These are phyloP conservation scores for Agrotis segetum DNA, from an alignment of 2,888 invertebrate genomes.

Conservation along the genomic window DNA sequence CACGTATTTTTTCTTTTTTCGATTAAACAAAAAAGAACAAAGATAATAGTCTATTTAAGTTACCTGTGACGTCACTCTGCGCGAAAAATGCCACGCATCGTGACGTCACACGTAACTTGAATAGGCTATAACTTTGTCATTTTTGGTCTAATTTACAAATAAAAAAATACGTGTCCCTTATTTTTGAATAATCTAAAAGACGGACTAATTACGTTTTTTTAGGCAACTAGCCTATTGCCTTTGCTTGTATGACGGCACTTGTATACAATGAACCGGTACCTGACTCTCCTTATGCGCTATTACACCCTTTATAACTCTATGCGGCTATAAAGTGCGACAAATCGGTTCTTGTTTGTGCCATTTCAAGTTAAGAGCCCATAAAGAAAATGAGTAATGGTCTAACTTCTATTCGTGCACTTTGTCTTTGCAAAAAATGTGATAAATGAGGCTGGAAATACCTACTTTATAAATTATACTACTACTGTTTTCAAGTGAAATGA, in stretches of 20 bases:
- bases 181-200: no score
- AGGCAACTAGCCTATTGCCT: no score
- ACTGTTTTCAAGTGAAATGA: neutral
- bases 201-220: no score
- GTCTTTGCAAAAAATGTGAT: slow-evolving; percentile 9
- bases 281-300: slow-evolving; percentile 49
- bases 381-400: slow-evolving; percentile 42
- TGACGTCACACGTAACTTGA: no score
- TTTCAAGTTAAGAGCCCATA: slow-evolving; percentile 38
- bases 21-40: no score
- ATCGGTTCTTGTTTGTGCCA: slow-evolving; percentile 47
- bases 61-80: no score
- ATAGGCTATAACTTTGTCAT: no score
- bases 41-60: no score
- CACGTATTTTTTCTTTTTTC: no score
- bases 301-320: slow-evolving; percentile 44
- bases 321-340: slow-evolving; percentile 44
- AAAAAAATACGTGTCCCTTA: no score
- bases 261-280: slow-evolving; percentile 43
- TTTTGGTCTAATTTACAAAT: no score
- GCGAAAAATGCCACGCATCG: no score
- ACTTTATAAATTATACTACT: neutral
- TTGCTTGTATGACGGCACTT: slow-evolving; percentile 34
- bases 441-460: neutral
- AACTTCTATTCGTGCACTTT: slow-evolving; percentile 29